Evolutionary conservation across 2,888 invertebrate genomes (phyloP).

Genomic region (Xylota segnis): DNA sequence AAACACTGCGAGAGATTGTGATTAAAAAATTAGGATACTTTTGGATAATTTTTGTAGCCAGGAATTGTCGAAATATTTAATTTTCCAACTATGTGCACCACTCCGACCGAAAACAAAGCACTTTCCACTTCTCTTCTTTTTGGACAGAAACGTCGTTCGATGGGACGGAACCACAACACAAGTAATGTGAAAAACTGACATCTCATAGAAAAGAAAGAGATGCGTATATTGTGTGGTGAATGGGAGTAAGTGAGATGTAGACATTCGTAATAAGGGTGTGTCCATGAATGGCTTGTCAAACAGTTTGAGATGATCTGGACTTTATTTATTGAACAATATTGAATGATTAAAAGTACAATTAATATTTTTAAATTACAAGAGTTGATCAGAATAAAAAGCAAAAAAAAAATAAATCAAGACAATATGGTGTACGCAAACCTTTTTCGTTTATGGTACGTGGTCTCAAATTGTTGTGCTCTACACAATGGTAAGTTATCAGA

Average conservation of each 20-base stretch:
- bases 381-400: too few relatives aligned
- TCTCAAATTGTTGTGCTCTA: too few relatives aligned
- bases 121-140: constrained; percentile 30
- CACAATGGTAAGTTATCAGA: too few relatives aligned
- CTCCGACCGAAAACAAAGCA: constrained; percentile 52
- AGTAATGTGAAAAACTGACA: constrained; percentile 23
- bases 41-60: not conserved
- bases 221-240: not conserved
- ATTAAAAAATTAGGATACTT: not conserved
- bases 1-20: constrained; percentile 13
- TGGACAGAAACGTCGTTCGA: constrained; percentile 13
- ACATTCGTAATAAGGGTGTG: not conserved
- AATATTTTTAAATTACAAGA: too few relatives aligned
- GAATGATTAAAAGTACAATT: too few relatives aligned
- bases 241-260: not conserved
- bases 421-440: too few relatives aligned
- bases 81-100: constrained; percentile 28
- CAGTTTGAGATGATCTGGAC: constrained; percentile 13
- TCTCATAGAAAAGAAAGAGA: not conserved
- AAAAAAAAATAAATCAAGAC: too few relatives aligned
- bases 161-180: constrained; percentile 8
- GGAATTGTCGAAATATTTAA: not conserved
- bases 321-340: too few relatives aligned
- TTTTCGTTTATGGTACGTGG: too few relatives aligned
- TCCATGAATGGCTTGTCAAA: not conserved